Evolutionary conservation across 2,113 vertebrate species (phyloP), one percentile per base, ranked within the genome.

Genomic region (Menidia beryllina): DNA sequence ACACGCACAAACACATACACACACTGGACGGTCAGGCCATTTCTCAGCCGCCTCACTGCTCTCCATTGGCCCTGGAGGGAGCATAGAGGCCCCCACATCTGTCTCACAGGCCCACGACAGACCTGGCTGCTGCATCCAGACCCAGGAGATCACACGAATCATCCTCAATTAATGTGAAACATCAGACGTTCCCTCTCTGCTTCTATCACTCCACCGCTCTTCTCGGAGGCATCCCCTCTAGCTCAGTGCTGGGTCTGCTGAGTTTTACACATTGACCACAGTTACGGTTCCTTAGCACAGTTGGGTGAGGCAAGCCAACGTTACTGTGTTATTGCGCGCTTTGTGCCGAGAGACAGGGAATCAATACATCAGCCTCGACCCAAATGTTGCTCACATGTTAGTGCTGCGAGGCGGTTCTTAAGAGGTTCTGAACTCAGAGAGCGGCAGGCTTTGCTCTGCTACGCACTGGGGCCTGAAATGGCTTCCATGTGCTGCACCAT

Each of bases 151-250:
- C 90, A 87, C 89, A 90, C 85, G 74, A 88, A 91, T 88, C 88
- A 88, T 91, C 88, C 85, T 91, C 85, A 89, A 91, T 91, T 91
- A 92, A 91, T 87, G 76, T 83, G 77, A 91, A 89, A 75, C 87
- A 90, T 89, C 88, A 89, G 86, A 86, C 84, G 52, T 76, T 74
- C 85, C 80, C 80, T 86, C 49, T 4, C 72, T 24, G 86, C 67
- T 58, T 59, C 81, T 43, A 83, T 82, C 75, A 77, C 79, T 79
- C 72, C 68, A 70, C 67, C 78, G 61, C 43, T 69, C 68, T 86
- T 82, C 82, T 87, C 88, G 49, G 63, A 84, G 88, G 86, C 85
- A 52, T 86, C 77, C 85, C 85, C 82, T 78, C 75, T 25, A 79
- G 86, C 81, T 76, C 70, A 15, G 61, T 65, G 51, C 72, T 81